Evolutionary conservation across 37 sponge, comb jelly and placozoan species (phyloP).

Genomic region (Oscarella lobularis): DNA sequence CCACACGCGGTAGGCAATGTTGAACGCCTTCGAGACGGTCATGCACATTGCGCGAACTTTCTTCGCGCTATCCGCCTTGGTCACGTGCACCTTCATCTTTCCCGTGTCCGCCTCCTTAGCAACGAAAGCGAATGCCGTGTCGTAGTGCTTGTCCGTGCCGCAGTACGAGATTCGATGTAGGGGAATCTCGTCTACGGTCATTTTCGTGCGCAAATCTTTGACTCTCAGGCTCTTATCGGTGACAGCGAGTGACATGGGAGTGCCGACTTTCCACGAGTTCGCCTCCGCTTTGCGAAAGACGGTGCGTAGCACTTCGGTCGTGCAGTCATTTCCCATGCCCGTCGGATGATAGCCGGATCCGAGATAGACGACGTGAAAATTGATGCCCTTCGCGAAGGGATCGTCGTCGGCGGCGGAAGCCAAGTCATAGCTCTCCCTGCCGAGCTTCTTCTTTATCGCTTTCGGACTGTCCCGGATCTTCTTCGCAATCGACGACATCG

Average conservation of each 20-base stretch:
- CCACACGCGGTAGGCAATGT: constrained; percentile 73
- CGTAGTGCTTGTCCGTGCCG: constrained; percentile 16
- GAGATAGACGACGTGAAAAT: constrained; percentile 41
- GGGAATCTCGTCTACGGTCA: constrained; percentile 34
- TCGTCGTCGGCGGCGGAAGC: constrained; percentile 32
- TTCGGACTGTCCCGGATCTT: not conserved
- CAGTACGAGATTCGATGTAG: constrained; percentile 56
- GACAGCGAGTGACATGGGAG: constrained; percentile 20
- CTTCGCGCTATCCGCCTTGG: constrained; percentile 14
- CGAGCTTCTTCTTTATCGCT: not conserved
- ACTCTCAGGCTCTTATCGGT: constrained; percentile 26
- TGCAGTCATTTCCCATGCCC: not conserved
- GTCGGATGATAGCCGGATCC: constrained; percentile 13
- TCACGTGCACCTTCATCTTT: constrained; percentile 28
- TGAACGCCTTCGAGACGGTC: constrained; percentile 63
- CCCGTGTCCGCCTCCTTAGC: constrained; percentile 27
- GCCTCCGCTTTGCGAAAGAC: not conserved
- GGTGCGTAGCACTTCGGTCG: not conserved
- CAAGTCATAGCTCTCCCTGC: constrained; percentile 23
- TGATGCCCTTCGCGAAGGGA: constrained; percentile 56
- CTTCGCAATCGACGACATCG: not conserved
- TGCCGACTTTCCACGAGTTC: not conserved
- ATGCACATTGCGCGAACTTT: constrained; percentile 36
- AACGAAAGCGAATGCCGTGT: constrained; percentile 50
- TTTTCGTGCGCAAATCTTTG: constrained; percentile 27